Conservation (phyloP, 2,113 vertebrate genomes). For the Okapia johnstoni region DNA sequence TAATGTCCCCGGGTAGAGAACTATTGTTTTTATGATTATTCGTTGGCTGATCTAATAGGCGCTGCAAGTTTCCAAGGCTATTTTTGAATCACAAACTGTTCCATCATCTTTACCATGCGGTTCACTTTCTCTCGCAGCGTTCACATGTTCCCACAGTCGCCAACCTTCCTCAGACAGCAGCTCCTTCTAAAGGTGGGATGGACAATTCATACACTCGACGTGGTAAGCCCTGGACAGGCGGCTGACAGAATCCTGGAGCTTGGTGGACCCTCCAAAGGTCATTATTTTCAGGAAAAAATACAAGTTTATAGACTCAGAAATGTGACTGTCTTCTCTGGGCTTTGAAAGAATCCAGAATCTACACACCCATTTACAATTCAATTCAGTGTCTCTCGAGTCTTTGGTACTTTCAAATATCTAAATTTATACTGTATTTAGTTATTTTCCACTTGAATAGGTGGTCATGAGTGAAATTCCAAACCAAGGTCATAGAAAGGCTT, state of each 20-base stretch:
- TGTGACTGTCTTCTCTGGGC: not conserved
- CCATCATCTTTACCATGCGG: accelerated
- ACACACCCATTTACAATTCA: not conserved
- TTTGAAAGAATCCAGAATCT: not conserved
- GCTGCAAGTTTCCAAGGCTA: not conserved
- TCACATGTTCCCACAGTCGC: not conserved
- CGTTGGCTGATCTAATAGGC: not conserved
- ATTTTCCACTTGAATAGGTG: conserved; percentile 31
- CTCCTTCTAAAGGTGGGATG: not conserved
- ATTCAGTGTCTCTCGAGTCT: not conserved
- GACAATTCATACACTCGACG: not conserved
- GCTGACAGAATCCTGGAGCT: not conserved
- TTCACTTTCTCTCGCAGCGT: not conserved
- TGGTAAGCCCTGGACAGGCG: not conserved
- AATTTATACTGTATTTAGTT: not conserved
- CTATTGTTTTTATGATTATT: not conserved
- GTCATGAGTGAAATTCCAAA: conserved; percentile 27
- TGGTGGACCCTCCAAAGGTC: not conserved
- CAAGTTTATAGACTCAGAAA: not conserved
- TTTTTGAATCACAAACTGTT: not conserved
- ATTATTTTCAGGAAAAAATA: not conserved
- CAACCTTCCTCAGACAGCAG: not conserved
- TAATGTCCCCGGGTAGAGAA: not conserved
- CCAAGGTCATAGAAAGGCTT: not conserved
- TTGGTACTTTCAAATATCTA: not conserved